Conservation (phyloP, 2,888 invertebrate species). For the Melipona beecheii region DNA sequence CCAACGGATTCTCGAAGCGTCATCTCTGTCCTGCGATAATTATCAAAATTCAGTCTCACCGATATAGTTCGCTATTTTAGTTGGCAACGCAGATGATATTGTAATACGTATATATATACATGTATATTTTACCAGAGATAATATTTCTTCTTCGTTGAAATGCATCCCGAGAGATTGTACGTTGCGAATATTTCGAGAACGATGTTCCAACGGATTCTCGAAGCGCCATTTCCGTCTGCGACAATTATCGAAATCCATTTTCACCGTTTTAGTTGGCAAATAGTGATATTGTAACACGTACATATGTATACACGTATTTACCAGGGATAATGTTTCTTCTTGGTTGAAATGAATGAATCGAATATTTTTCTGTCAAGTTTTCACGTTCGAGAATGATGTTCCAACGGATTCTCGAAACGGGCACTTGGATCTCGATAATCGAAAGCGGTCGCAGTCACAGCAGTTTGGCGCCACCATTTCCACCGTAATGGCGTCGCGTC, state of each 20-base stretch:
- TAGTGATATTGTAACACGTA: background rate
- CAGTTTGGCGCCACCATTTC: slow-evolving; percentile 13
- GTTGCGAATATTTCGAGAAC: no score
- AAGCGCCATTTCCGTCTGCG: slow-evolving; percentile 3
- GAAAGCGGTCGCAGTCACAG: background rate
- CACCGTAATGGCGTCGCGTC: slow-evolving; percentile 1
- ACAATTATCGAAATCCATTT: slow-evolving; percentile 6
- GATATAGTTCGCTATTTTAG: background rate
- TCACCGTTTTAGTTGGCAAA: background rate
- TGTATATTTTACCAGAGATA: no score
- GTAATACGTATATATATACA: background rate
- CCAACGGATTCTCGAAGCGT: slow-evolving; percentile 8
- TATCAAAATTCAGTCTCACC: background rate
- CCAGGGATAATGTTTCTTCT: no score
- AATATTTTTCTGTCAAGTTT: background rate
- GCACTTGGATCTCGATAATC: background rate
- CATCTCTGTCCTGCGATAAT: slow-evolving; percentile 4
- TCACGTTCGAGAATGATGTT: background rate
- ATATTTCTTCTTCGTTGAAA: no score
- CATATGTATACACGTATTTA: no score
- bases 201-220: background rate
- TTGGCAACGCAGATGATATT: background rate
- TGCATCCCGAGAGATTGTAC: background rate
- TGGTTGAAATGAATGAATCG: background rate
- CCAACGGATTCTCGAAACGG: no score